These are phyloP conservation scores for Pantherophis guttatus DNA, from an alignment of 2,113 vertebrate species.

Conservation along the genomic window DNA sequence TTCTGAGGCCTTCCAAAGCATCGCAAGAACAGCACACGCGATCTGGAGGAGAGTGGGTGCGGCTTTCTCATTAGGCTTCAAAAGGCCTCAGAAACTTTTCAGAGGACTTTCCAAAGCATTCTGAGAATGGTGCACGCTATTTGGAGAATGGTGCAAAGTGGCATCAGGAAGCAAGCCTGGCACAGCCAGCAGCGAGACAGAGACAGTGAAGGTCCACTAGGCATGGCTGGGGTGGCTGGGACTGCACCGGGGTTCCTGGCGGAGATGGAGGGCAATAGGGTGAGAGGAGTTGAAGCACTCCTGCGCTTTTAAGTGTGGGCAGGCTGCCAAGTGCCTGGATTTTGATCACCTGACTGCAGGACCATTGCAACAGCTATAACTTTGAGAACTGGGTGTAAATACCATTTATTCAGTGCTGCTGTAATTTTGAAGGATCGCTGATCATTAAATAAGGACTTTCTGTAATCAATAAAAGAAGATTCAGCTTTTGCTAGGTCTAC, in stretches of 20 bases:
- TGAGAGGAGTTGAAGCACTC: background rate
- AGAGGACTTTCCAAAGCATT: background rate
- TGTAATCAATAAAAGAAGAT: background rate
- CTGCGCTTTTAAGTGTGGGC: background rate
- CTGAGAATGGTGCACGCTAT: background rate
- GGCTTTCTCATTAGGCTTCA: background rate
- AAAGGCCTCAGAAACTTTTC: background rate
- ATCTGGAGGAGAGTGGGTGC: background rate
- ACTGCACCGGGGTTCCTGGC: background rate
- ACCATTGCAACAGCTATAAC: background rate
- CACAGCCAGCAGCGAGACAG: background rate
- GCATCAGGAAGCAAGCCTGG: background rate
- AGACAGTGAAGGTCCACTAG: background rate
- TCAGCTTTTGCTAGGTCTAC: background rate
- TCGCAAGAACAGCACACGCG: background rate
- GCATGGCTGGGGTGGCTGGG: background rate
- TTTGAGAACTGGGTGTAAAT: background rate
- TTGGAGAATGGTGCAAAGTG: background rate
- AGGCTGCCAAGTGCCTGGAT: background rate
- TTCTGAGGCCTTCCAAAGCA: background rate
- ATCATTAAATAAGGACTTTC: background rate
- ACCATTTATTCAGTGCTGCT: background rate
- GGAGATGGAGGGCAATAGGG: background rate
- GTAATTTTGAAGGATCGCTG: background rate
- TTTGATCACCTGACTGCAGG: background rate